Conservation (phyloP, 2,888 invertebrate species). For the Abrostola triplasia region DNA sequence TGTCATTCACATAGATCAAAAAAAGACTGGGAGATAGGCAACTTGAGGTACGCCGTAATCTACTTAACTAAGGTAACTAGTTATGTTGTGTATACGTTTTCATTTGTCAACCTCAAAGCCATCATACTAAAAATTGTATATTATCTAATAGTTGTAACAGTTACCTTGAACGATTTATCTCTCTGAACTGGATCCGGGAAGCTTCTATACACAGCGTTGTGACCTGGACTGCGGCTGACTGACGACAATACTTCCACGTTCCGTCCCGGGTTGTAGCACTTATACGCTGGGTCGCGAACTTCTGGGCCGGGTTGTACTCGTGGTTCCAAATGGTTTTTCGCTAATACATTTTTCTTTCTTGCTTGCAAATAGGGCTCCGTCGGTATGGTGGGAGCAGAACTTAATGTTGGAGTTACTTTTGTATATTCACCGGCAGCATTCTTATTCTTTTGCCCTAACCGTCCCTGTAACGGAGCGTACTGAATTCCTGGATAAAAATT, state of each 20-base stretch:
- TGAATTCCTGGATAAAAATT: slow-evolving; percentile 46
- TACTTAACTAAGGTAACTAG: background rate
- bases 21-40: slow-evolving; percentile 1
- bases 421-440: background rate
- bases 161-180: slow-evolving; percentile 53
- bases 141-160: background rate
- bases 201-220: slow-evolving; percentile 57
- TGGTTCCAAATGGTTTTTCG: slow-evolving; percentile 61
- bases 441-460: background rate
- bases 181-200: slow-evolving; percentile 35
- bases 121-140: background rate
- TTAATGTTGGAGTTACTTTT: background rate
- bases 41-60: too few relatives aligned
- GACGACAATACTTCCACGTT: slow-evolving; percentile 53
- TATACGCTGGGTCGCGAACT: slow-evolving; percentile 15
- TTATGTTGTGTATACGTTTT: too few relatives aligned
- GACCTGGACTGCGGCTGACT: slow-evolving; percentile 54
- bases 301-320: slow-evolving; percentile 22
- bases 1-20: background rate
- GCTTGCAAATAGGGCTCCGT: background rate
- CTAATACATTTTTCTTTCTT: background rate
- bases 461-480: slow-evolving; percentile 57
- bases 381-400: background rate
- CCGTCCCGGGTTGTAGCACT: slow-evolving; percentile 56
- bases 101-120: too few relatives aligned